Evolutionary conservation across 2,113 vertebrate species (phyloP), one percentile per base, ranked within the genome.

Genomic region (Tachysurus fulvidraco): DNA sequence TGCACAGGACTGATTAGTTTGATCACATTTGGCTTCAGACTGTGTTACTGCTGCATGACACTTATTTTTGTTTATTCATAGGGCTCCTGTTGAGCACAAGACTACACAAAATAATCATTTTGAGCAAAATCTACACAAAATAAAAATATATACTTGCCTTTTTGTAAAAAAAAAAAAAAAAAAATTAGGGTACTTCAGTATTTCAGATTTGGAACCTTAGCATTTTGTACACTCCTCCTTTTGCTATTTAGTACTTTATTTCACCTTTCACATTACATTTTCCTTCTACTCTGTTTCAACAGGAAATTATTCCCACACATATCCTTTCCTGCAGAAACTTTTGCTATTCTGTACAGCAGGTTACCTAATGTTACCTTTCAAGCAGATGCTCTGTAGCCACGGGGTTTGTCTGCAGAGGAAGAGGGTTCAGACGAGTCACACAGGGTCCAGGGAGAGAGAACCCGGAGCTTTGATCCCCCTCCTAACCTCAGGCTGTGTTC

Each of bases 401-500:
- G 60, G 88, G 87, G 81, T 79, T 60, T 90, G 88, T 74, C 85
- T 81, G 76, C 73, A 81, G 83, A 74, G 59, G 73, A 85, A 67
- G 84, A 54, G 59, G 69, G 80, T 81, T 84, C 74, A 62, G 60
- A 73, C 41, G 36, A 80, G 76, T 69, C 64, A 62, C 69, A 64
- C 28, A 86, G 41, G 64, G 83, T 87, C 84, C 57, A 60, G 78
- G 84, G 81, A 84, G 77, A 84, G 82, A 84, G 46, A 83, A 84
- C 30, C 64, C 54, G 52, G 16, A 62, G 71, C 89, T 92, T 93
- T 93, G 88, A 92, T 91, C 89, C 59, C 84, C 41, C 90, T 88
- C 69, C 76, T 91, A 76, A 91, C 88, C 84, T 78, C 87, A 88
- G 90, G 88, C 89, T 82, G 83, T 86, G 79, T 84, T 88, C 83